Percentiles rank a stretch among this genome's conserved stretches.
Evolutionary conservation across 35 echinoderm and acorn worm species (phyloP).

Genomic region (Ptychodera flava): DNA sequence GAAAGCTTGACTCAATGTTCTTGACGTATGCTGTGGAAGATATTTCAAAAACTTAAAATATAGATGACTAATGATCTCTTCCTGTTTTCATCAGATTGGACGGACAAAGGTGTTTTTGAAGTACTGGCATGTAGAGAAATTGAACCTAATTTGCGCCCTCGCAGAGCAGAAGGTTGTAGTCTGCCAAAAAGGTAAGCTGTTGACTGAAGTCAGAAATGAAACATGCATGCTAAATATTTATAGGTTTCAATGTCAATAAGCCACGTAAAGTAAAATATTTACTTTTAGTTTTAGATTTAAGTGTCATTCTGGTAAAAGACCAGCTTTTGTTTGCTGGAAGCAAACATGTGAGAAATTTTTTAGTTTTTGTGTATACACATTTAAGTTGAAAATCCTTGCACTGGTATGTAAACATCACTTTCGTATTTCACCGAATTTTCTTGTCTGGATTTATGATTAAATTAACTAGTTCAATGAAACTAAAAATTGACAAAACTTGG

Average conservation of each 20-base stretch:
- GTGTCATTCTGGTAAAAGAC: neutral
- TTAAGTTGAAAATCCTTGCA: too few relatives aligned
- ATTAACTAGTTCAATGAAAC: too few relatives aligned
- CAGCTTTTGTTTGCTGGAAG: neutral
- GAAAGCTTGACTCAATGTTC: too few relatives aligned
- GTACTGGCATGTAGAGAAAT: slow-evolving; percentile 75
- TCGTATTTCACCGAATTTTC: too few relatives aligned
- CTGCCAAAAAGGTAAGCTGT: slow-evolving; percentile 90
- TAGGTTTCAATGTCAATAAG: neutral
- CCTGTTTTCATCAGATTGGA: slow-evolving; percentile 53
- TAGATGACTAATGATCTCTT: too few relatives aligned
- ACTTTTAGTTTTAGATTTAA: neutral
- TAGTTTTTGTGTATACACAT: neutral
- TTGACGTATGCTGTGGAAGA: too few relatives aligned
- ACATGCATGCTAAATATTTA: neutral
- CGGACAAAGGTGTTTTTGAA: slow-evolving; percentile 83
- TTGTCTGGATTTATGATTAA: too few relatives aligned
- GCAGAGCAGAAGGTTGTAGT: slow-evolving; percentile 47
- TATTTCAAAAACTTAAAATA: too few relatives aligned
- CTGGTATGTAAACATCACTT: too few relatives aligned
- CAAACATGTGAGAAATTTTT: neutral
- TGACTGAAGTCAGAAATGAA: neutral
- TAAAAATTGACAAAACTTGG: too few relatives aligned
- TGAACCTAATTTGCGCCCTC: slow-evolving; percentile 36
- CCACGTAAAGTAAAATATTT: neutral